Evolutionary conservation across 2,797 vertebrate genomes (phyloP).

Genomic region (Pogonophryne albipinna): DNA sequence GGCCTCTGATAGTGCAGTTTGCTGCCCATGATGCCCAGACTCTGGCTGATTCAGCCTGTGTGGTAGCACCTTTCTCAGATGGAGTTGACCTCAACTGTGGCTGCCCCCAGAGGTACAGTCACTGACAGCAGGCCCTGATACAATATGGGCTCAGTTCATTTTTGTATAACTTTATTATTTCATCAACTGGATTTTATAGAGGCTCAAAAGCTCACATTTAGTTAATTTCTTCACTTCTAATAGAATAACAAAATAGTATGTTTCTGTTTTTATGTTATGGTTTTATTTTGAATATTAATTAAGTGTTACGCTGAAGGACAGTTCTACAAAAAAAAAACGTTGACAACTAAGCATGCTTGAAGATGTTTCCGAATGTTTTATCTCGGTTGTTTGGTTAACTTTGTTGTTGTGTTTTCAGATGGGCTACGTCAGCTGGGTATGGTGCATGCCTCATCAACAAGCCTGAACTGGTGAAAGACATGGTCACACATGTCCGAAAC

Average conservation of each 20-base stretch:
- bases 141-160: not conserved
- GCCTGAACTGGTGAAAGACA: constrained; percentile 93
- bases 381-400: not conserved
- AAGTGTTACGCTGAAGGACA: not conserved
- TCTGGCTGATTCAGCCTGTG: constrained; percentile 91
- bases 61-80: constrained; percentile 92
- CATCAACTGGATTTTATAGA: not conserved
- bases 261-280: not conserved
- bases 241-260: not conserved
- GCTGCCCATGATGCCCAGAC: constrained; percentile 94
- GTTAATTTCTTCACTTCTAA: not conserved
- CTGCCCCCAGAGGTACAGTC: constrained; percentile 94
- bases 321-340: not conserved
- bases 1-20: constrained; percentile 95
- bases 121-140: constrained; percentile 4
- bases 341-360: not conserved
- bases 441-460: constrained; percentile 98
- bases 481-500: constrained; percentile 93
- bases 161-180: not conserved
- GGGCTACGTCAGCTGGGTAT: constrained; percentile 95
- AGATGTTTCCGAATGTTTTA: not conserved
- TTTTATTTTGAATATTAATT: not conserved
- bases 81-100: constrained; percentile 98
- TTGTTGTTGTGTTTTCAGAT: constrained; percentile 84
- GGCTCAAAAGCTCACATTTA: not conserved